Percentiles rank a stretch among this genome's conserved stretches.
These are phyloP conservation scores for Donacobius atricapilla DNA, from an alignment of 2,113 vertebrate species.

Conservation along the genomic window DNA sequence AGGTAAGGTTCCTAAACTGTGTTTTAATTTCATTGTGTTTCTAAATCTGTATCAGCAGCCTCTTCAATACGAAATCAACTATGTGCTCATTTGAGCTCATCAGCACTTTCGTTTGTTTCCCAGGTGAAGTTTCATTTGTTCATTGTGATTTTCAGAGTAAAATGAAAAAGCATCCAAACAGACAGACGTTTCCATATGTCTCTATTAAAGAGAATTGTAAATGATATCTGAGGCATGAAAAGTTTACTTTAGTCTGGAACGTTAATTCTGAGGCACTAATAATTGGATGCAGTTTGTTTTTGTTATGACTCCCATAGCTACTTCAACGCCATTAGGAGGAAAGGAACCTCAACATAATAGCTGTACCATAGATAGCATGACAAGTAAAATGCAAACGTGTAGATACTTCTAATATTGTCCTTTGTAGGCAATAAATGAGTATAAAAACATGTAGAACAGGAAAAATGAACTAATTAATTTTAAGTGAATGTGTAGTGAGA, in stretches of 20 bases:
- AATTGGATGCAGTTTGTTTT: neutral
- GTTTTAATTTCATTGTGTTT: neutral
- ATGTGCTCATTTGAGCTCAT: neutral
- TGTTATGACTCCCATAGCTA: neutral
- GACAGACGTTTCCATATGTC: neutral
- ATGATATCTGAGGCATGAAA: neutral
- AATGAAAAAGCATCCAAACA: neutral
- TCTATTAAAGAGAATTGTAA: neutral
- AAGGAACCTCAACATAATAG: neutral
- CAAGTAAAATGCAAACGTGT: neutral
- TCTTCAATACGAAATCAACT: neutral
- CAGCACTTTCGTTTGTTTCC: neutral
- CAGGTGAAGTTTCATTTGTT: neutral
- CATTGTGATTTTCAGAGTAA: neutral
- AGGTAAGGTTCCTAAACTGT: neutral
- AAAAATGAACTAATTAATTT: neutral
- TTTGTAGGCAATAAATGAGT: neutral
- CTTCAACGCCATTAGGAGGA: neutral
- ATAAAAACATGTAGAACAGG: neutral
- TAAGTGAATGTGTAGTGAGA: neutral
- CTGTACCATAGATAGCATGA: neutral
- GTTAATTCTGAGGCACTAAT: neutral
- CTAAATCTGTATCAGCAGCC: neutral
- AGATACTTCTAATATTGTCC: neutral
- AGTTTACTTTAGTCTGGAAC: constrained; percentile 3